A percentile compares a stretch with the other conserved stretches of the same genome.
Evolutionary conservation across 2,113 vertebrate genomes (phyloP).

Genomic region (Podarcis cretensis): DNA sequence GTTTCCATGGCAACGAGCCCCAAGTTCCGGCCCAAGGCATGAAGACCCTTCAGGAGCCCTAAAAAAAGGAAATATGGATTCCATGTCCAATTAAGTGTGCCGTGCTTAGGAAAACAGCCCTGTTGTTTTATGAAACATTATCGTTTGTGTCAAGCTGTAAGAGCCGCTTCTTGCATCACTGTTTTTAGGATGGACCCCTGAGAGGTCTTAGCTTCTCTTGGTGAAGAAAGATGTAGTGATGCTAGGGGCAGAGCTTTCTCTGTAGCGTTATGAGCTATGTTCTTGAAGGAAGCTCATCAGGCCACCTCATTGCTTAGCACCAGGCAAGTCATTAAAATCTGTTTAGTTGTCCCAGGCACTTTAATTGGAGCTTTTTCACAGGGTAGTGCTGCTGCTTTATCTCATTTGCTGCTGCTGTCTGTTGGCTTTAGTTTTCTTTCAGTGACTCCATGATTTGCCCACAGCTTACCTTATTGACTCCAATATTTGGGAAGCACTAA

Average conservation of each 20-base stretch:
- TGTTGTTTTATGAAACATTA: neutral
- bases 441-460: neutral
- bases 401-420: neutral
- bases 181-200: neutral
- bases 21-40: too few species aligned
- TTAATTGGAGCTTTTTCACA: neutral
- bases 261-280: neutral
- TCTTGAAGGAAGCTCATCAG: neutral
- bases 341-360: neutral
- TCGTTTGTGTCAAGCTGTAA: neutral
- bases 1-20: neutral
- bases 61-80: neutral
- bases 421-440: neutral
- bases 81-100: too few species aligned
- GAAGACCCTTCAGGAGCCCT: neutral
- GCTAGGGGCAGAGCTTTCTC: neutral
- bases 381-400: neutral
- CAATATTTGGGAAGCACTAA: neutral
- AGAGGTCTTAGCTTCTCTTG: neutral
- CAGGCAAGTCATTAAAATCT: neutral
- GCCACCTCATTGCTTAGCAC: neutral
- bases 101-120: neutral
- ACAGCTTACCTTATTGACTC: neutral
- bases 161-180: neutral
- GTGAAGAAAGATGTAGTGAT: neutral